These are phyloP conservation scores for Oreotrochilus melanogaster DNA, from an alignment of 2,113 vertebrate species.

Conservation along the genomic window DNA sequence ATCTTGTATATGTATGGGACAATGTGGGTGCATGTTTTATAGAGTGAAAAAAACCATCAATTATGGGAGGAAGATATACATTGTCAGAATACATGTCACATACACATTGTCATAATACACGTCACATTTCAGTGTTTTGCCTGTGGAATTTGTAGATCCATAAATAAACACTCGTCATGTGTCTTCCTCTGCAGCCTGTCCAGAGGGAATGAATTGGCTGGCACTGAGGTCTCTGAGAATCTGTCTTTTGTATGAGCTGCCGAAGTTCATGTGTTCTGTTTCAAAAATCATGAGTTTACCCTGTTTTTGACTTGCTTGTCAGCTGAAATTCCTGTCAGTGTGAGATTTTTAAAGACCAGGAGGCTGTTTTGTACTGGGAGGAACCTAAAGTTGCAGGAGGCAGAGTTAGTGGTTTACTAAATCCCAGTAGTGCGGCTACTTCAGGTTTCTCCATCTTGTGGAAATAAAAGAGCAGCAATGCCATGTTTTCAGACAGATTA, in stretches of 20 bases:
- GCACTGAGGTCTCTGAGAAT: background rate
- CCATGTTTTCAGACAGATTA: background rate
- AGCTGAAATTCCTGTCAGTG: background rate
- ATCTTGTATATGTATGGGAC: background rate
- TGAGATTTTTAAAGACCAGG: background rate
- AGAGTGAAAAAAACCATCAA: background rate
- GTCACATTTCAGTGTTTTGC: background rate
- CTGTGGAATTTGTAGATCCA: background rate
- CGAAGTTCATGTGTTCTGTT: background rate
- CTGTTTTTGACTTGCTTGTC: background rate
- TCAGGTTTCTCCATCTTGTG: background rate
- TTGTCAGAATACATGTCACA: background rate
- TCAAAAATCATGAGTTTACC: background rate
- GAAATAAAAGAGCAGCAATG: background rate
- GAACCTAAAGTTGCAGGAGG: background rate
- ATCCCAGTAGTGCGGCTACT: background rate
- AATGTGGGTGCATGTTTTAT: accelerated
- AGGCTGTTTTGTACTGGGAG: background rate
- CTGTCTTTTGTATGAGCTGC: background rate
- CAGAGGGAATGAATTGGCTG: background rate
- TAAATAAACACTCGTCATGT: background rate
- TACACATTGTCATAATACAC: background rate
- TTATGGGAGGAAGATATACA: background rate
- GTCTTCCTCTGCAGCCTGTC: background rate
- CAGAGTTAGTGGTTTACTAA: background rate